Base-by-base conservation (phyloP, 2,113 vertebrate species). In the Xenus cinereus region DNA sequence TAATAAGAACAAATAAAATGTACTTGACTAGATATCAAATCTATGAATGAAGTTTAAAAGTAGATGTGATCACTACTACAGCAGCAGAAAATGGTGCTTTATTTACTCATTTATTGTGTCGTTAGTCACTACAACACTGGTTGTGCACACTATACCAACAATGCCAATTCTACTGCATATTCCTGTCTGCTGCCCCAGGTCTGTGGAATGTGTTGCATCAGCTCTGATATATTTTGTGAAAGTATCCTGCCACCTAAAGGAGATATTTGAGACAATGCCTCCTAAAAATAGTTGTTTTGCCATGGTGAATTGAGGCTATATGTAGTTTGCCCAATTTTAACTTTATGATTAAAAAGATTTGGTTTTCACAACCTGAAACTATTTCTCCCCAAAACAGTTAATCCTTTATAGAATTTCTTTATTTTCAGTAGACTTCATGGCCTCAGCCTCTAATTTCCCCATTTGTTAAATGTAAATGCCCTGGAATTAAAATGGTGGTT, bases 201-300 rank as follows among this genome's bases (percentile, higher is more conserved):
- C 17, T 21, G 17, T 4, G 21, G 21, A 78, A 17, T 8, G 14
- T 28, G 10, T 54, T 81, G 6, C 22, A 89, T 78, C 66, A 82
- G 51, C 14, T 88, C 22, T 72, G 39, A 69, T 20, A 7, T 45
- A 78, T 90, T 94, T 89, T 69, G 24, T 95, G 83, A 96, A 97
- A 91, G 82, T 78, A 92, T 68, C 82, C 88, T 96, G 93, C 90
- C 93, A 96, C 67, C 88, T 96, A 89, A 94, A 96, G 93, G 90
- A 75, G 41, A 72, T 71, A 72, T 33, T 57, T 79, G 33, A 89
- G 54, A 63, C 15, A 72, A 67, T 75, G 16, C 0, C 7, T 74
- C 22, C 10, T 54, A 3, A 9, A 72, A 85, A 77, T 23, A 59
- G 11, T 19, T 51, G 16, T 1, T 71, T 77, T 77, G 5, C 23